Conservation (phyloP, 1,140 invertebrate species). For the Micrasema minimum region DNA sequence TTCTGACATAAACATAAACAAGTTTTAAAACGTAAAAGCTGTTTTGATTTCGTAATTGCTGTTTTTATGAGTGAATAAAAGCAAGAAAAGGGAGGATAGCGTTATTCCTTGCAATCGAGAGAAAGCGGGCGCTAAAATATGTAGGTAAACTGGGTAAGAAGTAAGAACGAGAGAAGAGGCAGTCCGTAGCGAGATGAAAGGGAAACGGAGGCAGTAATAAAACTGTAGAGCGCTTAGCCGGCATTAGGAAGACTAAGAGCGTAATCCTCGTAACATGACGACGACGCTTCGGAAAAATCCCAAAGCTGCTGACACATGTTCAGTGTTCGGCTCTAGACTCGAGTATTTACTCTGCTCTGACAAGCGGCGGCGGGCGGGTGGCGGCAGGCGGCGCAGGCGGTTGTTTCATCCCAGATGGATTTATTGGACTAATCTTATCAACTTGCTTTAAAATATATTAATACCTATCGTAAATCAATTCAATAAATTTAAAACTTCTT, state of each 20-base stretch:
- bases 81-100: too few relatives aligned
- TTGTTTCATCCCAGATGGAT: neutral
- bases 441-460: too few relatives aligned
- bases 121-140: conserved; percentile 21
- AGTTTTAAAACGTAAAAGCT: too few relatives aligned
- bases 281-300: conserved; percentile 43
- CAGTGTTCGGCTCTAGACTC: conserved; percentile 15
- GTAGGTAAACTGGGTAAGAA: conserved; percentile 31
- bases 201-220: conserved; percentile 42
- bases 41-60: too few relatives aligned
- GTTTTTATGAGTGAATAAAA: too few relatives aligned
- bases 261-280: conserved; percentile 48
- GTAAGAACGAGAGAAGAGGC: too few relatives aligned
- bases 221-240: conserved; percentile 47
- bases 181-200: conserved; percentile 28
- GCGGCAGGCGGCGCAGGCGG: too few relatives aligned
- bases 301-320: conserved; percentile 42
- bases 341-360: conserved; percentile 30
- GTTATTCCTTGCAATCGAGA: too few relatives aligned
- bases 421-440: too few relatives aligned
- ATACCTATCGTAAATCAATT: too few relatives aligned
- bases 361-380: neutral
- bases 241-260: conserved; percentile 48
- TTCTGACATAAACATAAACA: too few relatives aligned
- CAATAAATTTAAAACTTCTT: too few relatives aligned